Percentiles rank a stretch among this genome's conserved stretches.
phyloP scores from a whole-genome alignment of 2,888 invertebrate genomes.

The Spisula subtruncata region DNA sequence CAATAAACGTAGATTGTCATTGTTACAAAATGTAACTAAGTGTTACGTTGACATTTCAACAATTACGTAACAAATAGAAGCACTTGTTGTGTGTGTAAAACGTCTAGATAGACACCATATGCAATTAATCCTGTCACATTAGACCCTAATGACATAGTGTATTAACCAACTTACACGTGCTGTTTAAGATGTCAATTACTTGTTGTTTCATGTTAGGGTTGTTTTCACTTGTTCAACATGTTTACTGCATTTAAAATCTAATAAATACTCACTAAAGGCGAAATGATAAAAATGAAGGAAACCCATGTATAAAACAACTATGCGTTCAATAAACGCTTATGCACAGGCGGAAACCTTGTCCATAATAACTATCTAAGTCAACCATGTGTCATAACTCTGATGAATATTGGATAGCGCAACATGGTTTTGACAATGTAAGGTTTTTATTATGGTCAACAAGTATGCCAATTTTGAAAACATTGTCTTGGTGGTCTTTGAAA shows the following conservation, averaged over 20 bases:
- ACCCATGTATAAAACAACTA: too few relatives aligned
- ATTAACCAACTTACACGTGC: neutral
- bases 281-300: neutral
- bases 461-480: too few relatives aligned
- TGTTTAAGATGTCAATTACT: neutral
- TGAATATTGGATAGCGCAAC: too few relatives aligned
- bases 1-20: too few relatives aligned
- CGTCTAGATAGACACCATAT: neutral
- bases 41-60: neutral
- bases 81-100: slow-evolving; percentile 10
- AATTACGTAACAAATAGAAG: neutral
- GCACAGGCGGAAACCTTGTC: too few relatives aligned
- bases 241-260: neutral
- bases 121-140: neutral
- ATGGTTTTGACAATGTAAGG: too few relatives aligned
- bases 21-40: neutral
- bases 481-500: too few relatives aligned
- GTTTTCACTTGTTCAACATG: slow-evolving; percentile 2
- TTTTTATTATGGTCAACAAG: too few relatives aligned
- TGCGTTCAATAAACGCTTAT: too few relatives aligned
- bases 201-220: neutral
- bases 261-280: neutral
- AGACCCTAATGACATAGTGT: too few relatives aligned
- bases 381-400: too few relatives aligned
- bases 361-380: too few relatives aligned